Base-by-base conservation (phyloP, 2,888 invertebrate species). In the Sesia apiformis region DNA sequence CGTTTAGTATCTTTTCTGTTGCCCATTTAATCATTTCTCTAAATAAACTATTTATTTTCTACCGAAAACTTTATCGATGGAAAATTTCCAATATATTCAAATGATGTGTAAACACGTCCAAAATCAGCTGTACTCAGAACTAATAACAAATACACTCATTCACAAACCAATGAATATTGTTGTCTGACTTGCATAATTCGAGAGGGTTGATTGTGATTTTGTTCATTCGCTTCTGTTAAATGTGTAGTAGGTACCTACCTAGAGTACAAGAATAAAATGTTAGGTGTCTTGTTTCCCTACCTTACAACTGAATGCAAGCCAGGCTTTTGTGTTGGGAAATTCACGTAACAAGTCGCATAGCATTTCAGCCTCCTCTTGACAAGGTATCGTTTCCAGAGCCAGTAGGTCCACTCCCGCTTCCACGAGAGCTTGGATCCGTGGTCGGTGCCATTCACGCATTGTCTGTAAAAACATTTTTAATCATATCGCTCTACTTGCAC, bases 361-460 rank as follows among this genome's bases (percentile, higher is more conserved):
- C 74, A 95, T 95, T 74, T 94, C 93, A 0, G 96, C 98, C 84
- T 98, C 98, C 67, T 92, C 91, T 70, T 92, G 91, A 63, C 96
- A 95, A 4, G 98, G 98, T 67, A 98, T 95, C 0, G 98, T 98
- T 82, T 98, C 98, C 63, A 98, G 84, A 1, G 97, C 97, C 60
- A 98, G 80, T 4, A 97, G 78, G 80, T 98, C 97, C 3, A 95
- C 95, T 0, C 96, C 96, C 3, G 93, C 94, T 60, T 94, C 93
- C 38, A 96, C 78, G 40, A 98, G 86, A 0, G 95, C 94, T 66
- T 93, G 91, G 40, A 98, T 93, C 51, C 97, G 91, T 0, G 95
- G 94, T 55, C 93, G 90, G 82, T 98, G 98, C 96, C 97, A 97
- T 50, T 94, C 92, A 52, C 91, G 92, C 76, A 98, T 92, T 50